Evolutionary conservation across 2,797 vertebrate species (phyloP).

Genomic region (Syncerus caffer): DNA sequence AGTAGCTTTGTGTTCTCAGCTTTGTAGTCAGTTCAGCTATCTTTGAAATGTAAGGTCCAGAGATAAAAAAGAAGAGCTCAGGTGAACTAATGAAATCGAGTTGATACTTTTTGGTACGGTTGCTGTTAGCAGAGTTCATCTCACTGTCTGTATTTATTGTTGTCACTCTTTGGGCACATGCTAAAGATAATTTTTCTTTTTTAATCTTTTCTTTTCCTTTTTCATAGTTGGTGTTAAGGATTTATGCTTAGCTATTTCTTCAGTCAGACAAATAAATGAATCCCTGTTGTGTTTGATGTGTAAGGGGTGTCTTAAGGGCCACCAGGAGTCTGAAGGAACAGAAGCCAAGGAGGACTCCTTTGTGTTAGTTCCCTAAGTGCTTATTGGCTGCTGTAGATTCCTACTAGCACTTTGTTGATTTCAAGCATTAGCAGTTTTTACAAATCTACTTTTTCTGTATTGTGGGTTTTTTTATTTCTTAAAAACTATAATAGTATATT

Average conservation of each 20-base stretch:
- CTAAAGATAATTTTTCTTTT: neutral
- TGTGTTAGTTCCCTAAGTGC: neutral
- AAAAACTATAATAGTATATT: neutral
- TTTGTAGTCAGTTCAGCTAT: neutral
- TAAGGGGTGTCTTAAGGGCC: neutral
- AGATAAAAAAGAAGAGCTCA: neutral
- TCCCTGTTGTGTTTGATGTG: neutral
- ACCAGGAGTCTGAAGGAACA: neutral
- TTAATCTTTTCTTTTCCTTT: neutral
- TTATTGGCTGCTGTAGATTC: neutral
- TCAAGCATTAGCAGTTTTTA: constrained; percentile 40
- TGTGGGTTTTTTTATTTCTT: neutral
- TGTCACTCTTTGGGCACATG: neutral
- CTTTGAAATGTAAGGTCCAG: neutral
- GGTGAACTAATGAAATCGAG: neutral
- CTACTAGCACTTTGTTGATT: neutral
- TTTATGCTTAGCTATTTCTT: neutral
- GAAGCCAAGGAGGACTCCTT: neutral
- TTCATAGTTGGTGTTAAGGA: neutral
- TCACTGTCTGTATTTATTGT: neutral
- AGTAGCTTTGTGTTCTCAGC: neutral
- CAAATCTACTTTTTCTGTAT: neutral
- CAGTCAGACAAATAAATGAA: neutral
- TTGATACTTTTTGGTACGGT: neutral
- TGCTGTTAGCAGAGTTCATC: neutral